phyloP scores from a whole-genome alignment of 2,797 vertebrate species.

The Macrochelys suwanniensis region DNA sequence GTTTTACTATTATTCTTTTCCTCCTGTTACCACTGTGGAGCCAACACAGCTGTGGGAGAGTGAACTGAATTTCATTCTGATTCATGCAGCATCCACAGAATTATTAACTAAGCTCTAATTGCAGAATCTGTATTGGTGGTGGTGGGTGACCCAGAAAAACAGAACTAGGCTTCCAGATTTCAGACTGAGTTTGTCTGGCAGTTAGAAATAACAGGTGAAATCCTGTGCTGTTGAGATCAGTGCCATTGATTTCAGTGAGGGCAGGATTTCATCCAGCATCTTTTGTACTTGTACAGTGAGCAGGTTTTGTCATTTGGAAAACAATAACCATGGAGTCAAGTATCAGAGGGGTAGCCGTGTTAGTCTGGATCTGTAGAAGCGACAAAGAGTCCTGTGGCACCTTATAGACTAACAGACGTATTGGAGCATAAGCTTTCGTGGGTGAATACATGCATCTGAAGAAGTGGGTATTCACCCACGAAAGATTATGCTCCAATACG shows the following conservation, averaged over 20 bases:
- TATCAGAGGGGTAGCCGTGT: too few relatives aligned
- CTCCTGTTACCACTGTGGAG: accelerated
- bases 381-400: too few relatives aligned
- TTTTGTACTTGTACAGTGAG: neutral
- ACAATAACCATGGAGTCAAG: neutral
- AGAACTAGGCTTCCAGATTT: neutral
- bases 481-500: too few relatives aligned
- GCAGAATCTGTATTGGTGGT: neutral
- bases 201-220: neutral
- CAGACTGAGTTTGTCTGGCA: accelerated
- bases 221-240: accelerated
- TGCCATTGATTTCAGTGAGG: neutral
- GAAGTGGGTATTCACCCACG: too few relatives aligned
- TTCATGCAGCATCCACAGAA: neutral
- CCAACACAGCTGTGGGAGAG: neutral
- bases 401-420: too few relatives aligned
- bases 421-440: too few relatives aligned
- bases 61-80: accelerated
- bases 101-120: neutral
- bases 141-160: neutral
- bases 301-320: neutral
- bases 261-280: neutral
- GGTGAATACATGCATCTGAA: too few relatives aligned
- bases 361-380: too few relatives aligned
- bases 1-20: neutral